phyloP scores from a whole-genome alignment of 2,797 vertebrate species.

The Anguilla megastoma region DNA sequence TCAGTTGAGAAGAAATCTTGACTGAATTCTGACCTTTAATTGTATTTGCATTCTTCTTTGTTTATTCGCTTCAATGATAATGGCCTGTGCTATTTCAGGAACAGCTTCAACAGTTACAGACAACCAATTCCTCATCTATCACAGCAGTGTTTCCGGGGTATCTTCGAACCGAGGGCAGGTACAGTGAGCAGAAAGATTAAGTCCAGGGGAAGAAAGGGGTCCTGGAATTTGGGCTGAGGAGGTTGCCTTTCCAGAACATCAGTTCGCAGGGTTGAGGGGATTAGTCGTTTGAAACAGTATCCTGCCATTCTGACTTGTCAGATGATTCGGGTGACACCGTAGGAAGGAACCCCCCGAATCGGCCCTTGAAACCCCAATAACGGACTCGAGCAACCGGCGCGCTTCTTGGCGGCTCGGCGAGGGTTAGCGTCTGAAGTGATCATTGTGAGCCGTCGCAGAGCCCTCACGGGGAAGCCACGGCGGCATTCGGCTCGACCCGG shows the following conservation, averaged over 20 bases:
- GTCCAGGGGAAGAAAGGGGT: slow-evolving; percentile 13
- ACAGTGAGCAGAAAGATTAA: slow-evolving; percentile 5
- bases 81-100: not conserved
- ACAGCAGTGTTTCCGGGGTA: not conserved
- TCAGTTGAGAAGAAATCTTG: not conserved
- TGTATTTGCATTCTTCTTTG: not conserved
- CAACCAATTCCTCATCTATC: not conserved
- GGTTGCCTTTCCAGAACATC: not conserved
- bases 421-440: slow-evolving; percentile 50
- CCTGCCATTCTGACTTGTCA: slow-evolving; percentile 36
- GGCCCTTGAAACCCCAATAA: slow-evolving; percentile 46
- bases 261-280: slow-evolving; percentile 34
- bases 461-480: slow-evolving; percentile 39
- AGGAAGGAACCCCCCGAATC: slow-evolving; percentile 42
- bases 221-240: slow-evolving; percentile 21
- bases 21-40: not conserved
- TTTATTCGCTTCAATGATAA: not conserved
- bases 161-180: not conserved
- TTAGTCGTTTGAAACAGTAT: slow-evolving; percentile 48
- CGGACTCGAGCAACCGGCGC: slow-evolving; percentile 41
- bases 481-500: not conserved
- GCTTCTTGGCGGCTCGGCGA: slow-evolving; percentile 46
- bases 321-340: slow-evolving; percentile 36
- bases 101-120: not conserved
- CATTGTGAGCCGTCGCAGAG: slow-evolving; percentile 30